Percentiles rank a stretch among this genome's conserved stretches.
Conservation (phyloP, 2,797 vertebrate genomes). For the Rhinella marina region DNA sequence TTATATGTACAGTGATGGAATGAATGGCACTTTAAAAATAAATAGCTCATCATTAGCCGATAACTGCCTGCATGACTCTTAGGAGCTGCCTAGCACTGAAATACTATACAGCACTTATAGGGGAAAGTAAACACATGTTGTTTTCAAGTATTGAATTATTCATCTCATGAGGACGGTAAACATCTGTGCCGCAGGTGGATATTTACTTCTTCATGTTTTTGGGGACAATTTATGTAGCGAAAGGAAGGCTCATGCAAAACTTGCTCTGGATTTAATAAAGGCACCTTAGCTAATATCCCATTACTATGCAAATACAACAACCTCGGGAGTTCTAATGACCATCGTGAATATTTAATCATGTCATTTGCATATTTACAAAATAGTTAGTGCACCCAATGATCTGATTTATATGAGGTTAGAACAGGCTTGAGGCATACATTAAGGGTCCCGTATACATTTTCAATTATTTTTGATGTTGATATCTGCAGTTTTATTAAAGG, state of each 20-base stretch:
- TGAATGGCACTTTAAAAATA: too few species aligned
- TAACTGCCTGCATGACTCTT: too few species aligned
- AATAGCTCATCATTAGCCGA: too few species aligned
- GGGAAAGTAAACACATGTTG: not conserved
- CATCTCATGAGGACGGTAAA: not conserved
- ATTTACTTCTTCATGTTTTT: not conserved
- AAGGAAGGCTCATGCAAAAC: not conserved
- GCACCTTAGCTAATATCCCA: slow-evolving; percentile 10
- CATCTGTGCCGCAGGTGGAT: not conserved
- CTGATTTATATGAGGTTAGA: slow-evolving; percentile 6
- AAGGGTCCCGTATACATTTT: not conserved
- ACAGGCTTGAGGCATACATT: not conserved
- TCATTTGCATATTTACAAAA: slow-evolving; percentile 39
- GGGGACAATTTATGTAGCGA: not conserved
- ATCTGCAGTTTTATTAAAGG: not conserved
- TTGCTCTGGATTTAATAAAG: slow-evolving; percentile 30
- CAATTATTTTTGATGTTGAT: not conserved
- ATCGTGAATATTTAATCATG: slow-evolving; percentile 28
- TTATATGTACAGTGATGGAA: too few species aligned
- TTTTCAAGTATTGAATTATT: not conserved
- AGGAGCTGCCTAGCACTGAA: too few species aligned
- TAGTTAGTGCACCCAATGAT: not conserved
- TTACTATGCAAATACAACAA: slow-evolving; percentile 45
- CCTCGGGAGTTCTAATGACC: slow-evolving; percentile 22
- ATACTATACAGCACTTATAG: too few species aligned